Base-by-base conservation (phyloP, 2,113 vertebrate genomes). In the Acrocephalus arundinaceus region DNA sequence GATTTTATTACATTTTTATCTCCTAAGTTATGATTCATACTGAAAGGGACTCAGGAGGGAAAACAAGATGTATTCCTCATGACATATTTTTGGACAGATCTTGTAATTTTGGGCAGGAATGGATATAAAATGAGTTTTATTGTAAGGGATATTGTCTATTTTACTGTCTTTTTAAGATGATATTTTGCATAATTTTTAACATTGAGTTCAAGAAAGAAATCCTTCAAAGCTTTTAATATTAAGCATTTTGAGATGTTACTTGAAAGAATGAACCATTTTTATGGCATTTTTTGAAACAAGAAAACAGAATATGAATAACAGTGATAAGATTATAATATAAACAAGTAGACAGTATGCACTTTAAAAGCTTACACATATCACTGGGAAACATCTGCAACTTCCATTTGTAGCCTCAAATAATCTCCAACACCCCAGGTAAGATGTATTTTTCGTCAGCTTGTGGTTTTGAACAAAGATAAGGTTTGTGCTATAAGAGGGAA, bases 371-470 rank as follows among this genome's bases (percentile, higher is more conserved):
- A 51, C 30, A 51, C 73, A 1, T 52, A 71, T 93, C 70, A 37
- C 76, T 35, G 15, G 46, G n/a, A 65, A 92, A 76, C 62, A 89
- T 48, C 93, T 87, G 62, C 86, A 77, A 9, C 81, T 92, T 94
- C 85, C 51, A n/a, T 93, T 92, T 61, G 35, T 57, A 72, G 58
- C 83, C 88, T 94, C 88, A 93, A 94, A 80, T 93, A 84, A 83
- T 28, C 39, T n/a, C 17, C 4, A 14, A 30, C 23, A 33, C 45
- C 30, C 4, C 51, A 77, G 15, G 22, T 54, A 55, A 48, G 28
- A 31, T 48, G 21, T 52, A 19, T 48, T 59, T 83, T 77, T 78
- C 16, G 15, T 39, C 25, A 13, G 15, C 21, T 30, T 45, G 58
- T 35, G 46, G 4, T 71, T 92, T 84, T 54, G 52, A 75, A 61